These are phyloP conservation scores for Nomada hirtipes DNA, from an alignment of 2,888 invertebrate species.

Conservation along the genomic window DNA sequence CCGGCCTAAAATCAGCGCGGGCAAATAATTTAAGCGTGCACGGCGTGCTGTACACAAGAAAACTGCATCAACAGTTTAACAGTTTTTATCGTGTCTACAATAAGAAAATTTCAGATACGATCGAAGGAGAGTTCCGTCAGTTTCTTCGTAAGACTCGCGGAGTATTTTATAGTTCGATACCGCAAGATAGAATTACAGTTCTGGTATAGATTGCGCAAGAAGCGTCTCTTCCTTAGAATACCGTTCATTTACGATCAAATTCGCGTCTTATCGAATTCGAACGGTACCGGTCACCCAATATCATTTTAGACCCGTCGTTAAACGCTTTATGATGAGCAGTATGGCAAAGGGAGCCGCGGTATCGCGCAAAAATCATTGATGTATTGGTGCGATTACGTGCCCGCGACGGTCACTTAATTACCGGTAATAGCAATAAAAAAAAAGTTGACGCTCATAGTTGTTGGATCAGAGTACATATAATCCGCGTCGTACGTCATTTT, in stretches of 20 bases:
- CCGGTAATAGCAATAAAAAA: conserved; percentile 61
- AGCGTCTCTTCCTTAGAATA: not conserved
- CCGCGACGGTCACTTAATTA: conserved; percentile 55
- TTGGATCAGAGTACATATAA: not conserved
- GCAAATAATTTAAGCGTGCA: not conserved
- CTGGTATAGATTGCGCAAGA: not conserved
- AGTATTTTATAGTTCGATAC: too few relatives aligned
- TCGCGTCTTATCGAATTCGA: not conserved
- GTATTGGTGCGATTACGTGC: conserved; percentile 56
- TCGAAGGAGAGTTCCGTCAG: not conserved
- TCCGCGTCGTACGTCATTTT: conserved; percentile 28
- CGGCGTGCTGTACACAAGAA: not conserved
- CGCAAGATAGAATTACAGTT: too few relatives aligned
- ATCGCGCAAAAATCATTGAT: conserved; percentile 56
- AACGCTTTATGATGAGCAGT: not conserved
- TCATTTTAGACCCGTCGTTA: conserved; percentile 16
- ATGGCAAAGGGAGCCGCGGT: conserved; percentile 17
- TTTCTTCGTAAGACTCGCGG: too few relatives aligned
- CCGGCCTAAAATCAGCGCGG: not conserved
- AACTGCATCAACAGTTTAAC: not conserved
- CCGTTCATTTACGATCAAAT: conserved; percentile 34
- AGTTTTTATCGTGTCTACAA: too few relatives aligned
- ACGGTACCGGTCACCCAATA: not conserved
- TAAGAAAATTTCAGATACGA: too few relatives aligned
- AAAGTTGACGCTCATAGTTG: conserved; percentile 14